These are phyloP conservation scores for Tetramorium parvispinum DNA, from an alignment of 1,140 invertebrate genomes.

Conservation along the genomic window DNA sequence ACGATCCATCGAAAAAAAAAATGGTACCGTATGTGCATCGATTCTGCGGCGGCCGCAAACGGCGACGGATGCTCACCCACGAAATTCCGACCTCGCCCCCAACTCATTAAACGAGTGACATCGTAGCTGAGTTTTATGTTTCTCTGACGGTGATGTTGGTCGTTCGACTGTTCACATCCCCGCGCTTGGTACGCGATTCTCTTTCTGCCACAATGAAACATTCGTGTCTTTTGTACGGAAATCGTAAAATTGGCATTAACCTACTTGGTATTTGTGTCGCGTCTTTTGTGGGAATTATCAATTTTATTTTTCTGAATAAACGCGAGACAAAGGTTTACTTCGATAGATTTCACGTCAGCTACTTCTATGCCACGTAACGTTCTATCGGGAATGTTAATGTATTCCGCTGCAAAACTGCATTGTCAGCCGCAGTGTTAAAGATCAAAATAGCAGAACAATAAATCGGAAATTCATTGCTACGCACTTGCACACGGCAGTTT, in stretches of 20 bases:
- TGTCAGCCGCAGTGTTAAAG: not conserved
- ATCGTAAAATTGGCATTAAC: constrained; percentile 49
- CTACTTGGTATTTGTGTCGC: not conserved
- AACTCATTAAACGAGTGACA: constrained; percentile 58
- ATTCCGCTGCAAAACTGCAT: not conserved
- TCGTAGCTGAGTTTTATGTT: constrained; percentile 54
- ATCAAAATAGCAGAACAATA: constrained; percentile 6
- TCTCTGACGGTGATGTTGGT: constrained; percentile 42
- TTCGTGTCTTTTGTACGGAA: constrained; percentile 30
- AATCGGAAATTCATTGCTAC: constrained; percentile 51
- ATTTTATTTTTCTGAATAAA: constrained; percentile 12
- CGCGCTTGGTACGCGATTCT: constrained; percentile 6
- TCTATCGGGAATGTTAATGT: no score
- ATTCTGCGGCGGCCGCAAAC: constrained; percentile 10
- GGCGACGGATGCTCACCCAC: constrained; percentile 5
- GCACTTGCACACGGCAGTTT: constrained; percentile 32
- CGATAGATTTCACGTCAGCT: not conserved
- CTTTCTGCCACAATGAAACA: constrained; percentile 23
- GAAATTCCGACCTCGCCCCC: constrained; percentile 40
- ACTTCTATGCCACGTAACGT: not conserved
- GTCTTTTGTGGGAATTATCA: constrained; percentile 11
- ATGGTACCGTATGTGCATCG: constrained; percentile 15
- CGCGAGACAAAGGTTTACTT: not conserved
- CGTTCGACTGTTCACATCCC: constrained; percentile 26
- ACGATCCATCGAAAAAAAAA: constrained; percentile 50